These are phyloP conservation scores for Lophotis ruficrista DNA, from an alignment of 2,113 vertebrate species.

Conservation along the genomic window DNA sequence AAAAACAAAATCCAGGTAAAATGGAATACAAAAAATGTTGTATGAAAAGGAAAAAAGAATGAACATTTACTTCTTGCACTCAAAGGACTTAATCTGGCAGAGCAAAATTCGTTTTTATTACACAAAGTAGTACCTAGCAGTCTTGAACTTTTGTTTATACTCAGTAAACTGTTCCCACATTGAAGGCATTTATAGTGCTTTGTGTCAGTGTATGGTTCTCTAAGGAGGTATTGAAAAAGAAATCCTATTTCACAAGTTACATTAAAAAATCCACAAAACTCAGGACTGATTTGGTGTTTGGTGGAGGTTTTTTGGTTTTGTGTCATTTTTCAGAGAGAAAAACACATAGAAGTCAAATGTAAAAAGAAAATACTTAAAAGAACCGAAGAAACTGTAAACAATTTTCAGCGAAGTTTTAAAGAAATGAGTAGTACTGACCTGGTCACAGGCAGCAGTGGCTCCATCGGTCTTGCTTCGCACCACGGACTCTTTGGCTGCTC, in stretches of 20 bases:
- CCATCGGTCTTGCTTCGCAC: slow-evolving; percentile 79
- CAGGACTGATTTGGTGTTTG: neutral
- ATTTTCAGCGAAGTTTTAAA: neutral
- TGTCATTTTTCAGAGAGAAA: neutral
- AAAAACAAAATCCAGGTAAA: neutral
- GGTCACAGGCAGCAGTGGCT: slow-evolving; percentile 69
- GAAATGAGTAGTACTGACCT: slow-evolving; percentile 68
- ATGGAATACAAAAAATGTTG: neutral
- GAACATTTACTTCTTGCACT: neutral
- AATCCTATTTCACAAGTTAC: neutral
- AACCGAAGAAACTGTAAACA: neutral
- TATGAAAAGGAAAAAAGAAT: neutral
- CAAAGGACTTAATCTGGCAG: neutral
- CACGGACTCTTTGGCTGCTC: slow-evolving; percentile 83
- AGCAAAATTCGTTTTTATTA: neutral
- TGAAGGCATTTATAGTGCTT: neutral
- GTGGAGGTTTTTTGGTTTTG: accelerated
- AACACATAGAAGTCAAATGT: accelerated
- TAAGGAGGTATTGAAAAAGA: neutral
- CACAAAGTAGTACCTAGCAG: neutral
- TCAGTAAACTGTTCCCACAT: neutral
- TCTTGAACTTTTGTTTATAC: neutral
- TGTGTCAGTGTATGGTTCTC: neutral
- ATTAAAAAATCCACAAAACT: neutral
- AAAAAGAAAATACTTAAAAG: neutral